Base-by-base conservation (phyloP, 2,113 vertebrate genomes). In the Pseudorasbora parva region DNA sequence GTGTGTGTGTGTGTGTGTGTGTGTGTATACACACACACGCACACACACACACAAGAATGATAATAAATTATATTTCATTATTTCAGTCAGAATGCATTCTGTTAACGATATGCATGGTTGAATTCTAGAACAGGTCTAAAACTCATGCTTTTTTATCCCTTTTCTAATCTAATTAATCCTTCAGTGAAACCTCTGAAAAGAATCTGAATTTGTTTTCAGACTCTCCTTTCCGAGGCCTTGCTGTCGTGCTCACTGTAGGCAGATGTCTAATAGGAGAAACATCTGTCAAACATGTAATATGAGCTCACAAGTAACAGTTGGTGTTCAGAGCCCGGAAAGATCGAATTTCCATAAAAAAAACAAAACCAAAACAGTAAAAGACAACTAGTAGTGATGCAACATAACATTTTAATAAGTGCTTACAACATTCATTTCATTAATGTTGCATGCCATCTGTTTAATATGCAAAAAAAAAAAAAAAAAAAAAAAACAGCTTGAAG, bases 201-300 rank as follows among this genome's bases (percentile, higher is more conserved):
- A n/a, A 7, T 41, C 51, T 57, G 51, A 41, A n/a, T 25, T 59
- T 77, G 41, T 84, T 45, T 81, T 89, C 78, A 85, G 87, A 90
- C 87, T 76, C 83, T 23, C 89, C 73, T 91, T 86, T 78, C 84
- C 88, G 72, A 84, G 45, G 86, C 86, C 85, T 81, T 87, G 82
- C 86, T 78, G 82, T 86, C 83, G 75, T 81, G 85, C 88, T 74
- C 73, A 78, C 84, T 75, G 74, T 23, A 9, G 56, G 57, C 81
- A 82, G 84, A 88, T 85, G 76, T 85, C 64, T 81, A 81, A 89
- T 87, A 79, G 76, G n/a, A 87, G 88, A 88, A 92, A 91, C 92
- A 92, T 91, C 90, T 93, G 93, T 76, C 79, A 78, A 19, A 9
- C 37, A 49, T 80, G 88, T 87, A 87, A 93, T 45, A 4, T 15